Conservation (phyloP, 2,888 invertebrate genomes). For the Nysson spinosus region DNA sequence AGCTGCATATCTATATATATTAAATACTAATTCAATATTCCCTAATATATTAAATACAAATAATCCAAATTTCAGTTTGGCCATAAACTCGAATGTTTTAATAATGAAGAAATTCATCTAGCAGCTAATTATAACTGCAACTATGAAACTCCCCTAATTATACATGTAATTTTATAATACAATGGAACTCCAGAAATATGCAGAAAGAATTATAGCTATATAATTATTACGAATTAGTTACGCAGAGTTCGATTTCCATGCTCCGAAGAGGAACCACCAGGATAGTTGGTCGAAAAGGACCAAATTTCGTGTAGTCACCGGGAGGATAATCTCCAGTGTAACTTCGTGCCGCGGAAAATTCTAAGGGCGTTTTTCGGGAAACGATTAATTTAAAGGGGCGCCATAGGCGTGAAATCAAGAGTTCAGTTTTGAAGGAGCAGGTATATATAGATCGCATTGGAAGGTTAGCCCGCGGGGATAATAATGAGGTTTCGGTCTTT, state of each 20-base stretch:
- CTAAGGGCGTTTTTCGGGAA: conserved; percentile 41
- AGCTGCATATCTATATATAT: too few relatives aligned
- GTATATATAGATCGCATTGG: conserved; percentile 21
- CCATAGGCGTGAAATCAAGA: conserved; percentile 60
- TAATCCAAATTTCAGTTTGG: too few relatives aligned
- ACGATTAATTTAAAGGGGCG: conserved; percentile 51
- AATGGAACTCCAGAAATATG: too few relatives aligned
- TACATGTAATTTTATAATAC: too few relatives aligned
- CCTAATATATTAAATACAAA: too few relatives aligned
- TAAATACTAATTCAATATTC: too few relatives aligned
- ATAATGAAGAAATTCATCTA: too few relatives aligned
- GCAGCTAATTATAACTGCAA: too few relatives aligned
- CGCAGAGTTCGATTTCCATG: conserved; percentile 22
- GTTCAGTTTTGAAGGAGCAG: conserved; percentile 16
- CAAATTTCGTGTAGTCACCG: conserved; percentile 26
- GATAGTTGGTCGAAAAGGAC: background rate
- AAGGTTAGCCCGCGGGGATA: conserved; percentile 57
- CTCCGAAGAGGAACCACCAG: background rate
- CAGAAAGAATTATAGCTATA: too few relatives aligned
- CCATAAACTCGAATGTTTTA: too few relatives aligned
- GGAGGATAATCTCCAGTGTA: background rate
- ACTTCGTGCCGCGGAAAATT: conserved; percentile 3
- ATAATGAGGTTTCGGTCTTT: conserved; percentile 64
- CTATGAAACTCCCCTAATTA: too few relatives aligned
- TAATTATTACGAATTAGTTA: conserved; percentile 24